Conservation (phyloP, 2,113 vertebrate species). For the Mustelus asterias region DNA sequence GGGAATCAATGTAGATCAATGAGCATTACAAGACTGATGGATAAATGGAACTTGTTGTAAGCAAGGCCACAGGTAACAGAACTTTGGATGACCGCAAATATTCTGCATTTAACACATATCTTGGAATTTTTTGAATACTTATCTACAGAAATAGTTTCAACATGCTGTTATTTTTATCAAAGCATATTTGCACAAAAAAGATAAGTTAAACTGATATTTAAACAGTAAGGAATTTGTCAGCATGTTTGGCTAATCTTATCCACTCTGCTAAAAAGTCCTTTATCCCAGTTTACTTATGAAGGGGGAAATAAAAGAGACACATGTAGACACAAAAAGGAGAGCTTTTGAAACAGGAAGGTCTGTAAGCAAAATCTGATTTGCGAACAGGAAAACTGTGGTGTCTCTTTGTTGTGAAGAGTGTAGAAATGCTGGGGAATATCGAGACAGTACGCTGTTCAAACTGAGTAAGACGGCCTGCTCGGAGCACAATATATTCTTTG, state of each 20-base stretch:
- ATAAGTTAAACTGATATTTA: not conserved
- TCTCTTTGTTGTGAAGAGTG: not conserved
- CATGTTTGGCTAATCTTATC: not conserved
- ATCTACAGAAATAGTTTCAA: not conserved
- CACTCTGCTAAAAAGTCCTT: not conserved
- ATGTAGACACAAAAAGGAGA: not conserved
- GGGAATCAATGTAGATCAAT: no score
- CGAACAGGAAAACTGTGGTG: not conserved
- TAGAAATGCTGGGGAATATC: not conserved
- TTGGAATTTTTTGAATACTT: not conserved
- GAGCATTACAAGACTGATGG: no score
- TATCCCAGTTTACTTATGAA: not conserved
- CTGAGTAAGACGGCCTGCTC: not conserved
- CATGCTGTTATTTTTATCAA: not conserved
- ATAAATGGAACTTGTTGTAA: no score
- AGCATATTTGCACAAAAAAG: not conserved
- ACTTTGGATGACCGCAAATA: no score
- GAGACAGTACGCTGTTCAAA: not conserved
- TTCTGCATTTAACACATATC: not conserved
- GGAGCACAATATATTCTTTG: not conserved
- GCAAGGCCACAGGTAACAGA: no score
- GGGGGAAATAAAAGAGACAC: not conserved
- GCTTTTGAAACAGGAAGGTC: not conserved
- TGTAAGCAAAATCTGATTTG: not conserved
- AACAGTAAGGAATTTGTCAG: not conserved